These are phyloP conservation scores for Sebastes nivosus DNA, from an alignment of 2,797 vertebrate genomes.

Conservation along the genomic window DNA sequence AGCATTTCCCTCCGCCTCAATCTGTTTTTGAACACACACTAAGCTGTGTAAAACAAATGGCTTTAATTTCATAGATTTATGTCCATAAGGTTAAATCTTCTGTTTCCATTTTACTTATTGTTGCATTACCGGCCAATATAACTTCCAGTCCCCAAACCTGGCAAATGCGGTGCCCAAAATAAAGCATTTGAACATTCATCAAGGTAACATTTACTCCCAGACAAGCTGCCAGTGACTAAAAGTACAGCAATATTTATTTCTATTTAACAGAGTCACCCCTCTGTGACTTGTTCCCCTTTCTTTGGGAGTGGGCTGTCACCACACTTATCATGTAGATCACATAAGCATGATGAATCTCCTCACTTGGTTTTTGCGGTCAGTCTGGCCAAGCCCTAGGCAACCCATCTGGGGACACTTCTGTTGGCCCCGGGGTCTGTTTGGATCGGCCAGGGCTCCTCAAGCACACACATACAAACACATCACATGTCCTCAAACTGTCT, in stretches of 20 bases:
- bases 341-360: constrained; percentile 74
- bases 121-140: neutral
- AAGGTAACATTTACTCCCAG: constrained; percentile 10
- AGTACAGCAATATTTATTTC: constrained; percentile 6
- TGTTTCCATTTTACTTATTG: neutral
- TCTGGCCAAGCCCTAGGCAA: constrained; percentile 67
- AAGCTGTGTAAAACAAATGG: neutral
- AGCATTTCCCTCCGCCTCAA: neutral
- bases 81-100: neutral
- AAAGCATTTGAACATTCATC: constrained; percentile 21
- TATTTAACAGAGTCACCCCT: constrained; percentile 2
- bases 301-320: neutral
- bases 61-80: neutral
- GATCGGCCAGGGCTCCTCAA: constrained; percentile 52
- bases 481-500: constrained; percentile 27
- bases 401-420: constrained; percentile 81
- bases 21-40: neutral
- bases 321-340: constrained; percentile 71
- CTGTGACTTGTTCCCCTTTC: neutral
- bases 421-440: constrained; percentile 58
- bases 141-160: neutral
- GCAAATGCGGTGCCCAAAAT: neutral
- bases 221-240: constrained; percentile 13
- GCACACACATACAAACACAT: constrained; percentile 16
- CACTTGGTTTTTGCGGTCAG: constrained; percentile 46